phyloP scores from a whole-genome alignment of 2,888 invertebrate species.

The Panzeria rudis region DNA sequence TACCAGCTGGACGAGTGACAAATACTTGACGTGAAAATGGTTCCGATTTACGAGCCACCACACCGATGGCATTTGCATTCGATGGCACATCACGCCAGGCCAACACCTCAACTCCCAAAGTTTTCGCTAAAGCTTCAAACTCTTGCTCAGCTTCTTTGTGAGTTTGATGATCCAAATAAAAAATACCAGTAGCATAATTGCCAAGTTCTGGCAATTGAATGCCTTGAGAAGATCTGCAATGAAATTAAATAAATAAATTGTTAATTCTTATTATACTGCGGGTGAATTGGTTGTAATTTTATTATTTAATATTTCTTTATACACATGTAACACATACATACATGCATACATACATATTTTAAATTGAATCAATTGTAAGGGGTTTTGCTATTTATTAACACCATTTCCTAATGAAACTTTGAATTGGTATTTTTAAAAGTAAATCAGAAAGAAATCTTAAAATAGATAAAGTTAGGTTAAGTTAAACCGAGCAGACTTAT shows the following conservation, averaged over 20 bases:
- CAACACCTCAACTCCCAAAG: conserved; percentile 91
- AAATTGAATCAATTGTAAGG: conserved; percentile 23
- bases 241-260: conserved; percentile 50
- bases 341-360: background rate
- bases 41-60: conserved; percentile 96
- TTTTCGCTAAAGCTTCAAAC: conserved; percentile 92
- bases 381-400: background rate
- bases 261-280: background rate
- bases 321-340: background rate
- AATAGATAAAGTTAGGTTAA: too few species aligned
- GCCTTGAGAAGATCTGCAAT: conserved; percentile 89
- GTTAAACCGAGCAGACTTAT: too few species aligned
- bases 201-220: conserved; percentile 94
- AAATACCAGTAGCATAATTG: conserved; percentile 97
- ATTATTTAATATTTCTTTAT: background rate
- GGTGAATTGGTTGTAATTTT: conserved; percentile 10
- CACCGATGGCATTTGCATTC: conserved; percentile 93
- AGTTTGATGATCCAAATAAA: conserved; percentile 94
- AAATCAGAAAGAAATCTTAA: too few species aligned
- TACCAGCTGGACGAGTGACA: conserved; percentile 86
- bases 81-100: conserved; percentile 98
- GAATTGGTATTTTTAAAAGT: background rate
- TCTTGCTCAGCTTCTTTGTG: conserved; percentile 91
- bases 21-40: conserved; percentile 98
- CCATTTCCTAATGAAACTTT: background rate